Conservation (phyloP, 2,113 vertebrate species). For the Phaethornis superciliosus region DNA sequence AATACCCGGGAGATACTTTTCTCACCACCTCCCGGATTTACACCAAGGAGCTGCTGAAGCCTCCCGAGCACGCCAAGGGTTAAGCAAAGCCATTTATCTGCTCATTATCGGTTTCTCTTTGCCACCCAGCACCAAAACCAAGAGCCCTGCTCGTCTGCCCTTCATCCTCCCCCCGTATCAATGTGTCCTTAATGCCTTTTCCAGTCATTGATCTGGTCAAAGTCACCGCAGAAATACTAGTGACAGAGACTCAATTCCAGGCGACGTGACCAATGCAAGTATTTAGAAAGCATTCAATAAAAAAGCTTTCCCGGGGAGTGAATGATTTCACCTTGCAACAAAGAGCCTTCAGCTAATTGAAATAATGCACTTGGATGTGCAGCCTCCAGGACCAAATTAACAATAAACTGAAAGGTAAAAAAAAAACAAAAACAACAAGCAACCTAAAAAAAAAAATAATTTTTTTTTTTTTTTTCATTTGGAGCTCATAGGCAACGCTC, state of each 20-base stretch:
- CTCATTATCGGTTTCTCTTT: conserved; percentile 16
- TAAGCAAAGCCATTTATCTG: conserved; percentile 22
- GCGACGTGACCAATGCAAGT: conserved; percentile 24
- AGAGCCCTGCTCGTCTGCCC: not conserved
- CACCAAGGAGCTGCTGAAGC: not conserved
- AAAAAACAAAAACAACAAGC: no score
- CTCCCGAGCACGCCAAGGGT: conserved; percentile 30
- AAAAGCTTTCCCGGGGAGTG: conserved; percentile 24
- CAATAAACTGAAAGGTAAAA: not conserved
- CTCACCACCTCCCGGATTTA: not conserved
- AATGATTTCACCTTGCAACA: conserved; percentile 49
- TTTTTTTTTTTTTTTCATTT: rapidly evolving
- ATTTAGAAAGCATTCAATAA: conserved; percentile 56
- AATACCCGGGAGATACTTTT: not conserved
- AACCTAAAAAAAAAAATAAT: not conserved
- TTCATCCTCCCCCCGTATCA: not conserved
- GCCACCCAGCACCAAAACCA: not conserved
- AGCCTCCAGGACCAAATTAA: not conserved
- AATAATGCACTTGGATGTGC: conserved; percentile 25
- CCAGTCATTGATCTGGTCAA: conserved; percentile 66
- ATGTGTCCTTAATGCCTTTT: conserved; percentile 54
- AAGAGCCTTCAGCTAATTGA: conserved; percentile 37
- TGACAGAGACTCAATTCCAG: conserved; percentile 66
- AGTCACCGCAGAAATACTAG: conserved; percentile 58
- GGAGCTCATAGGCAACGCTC: not conserved